phyloP scores from a whole-genome alignment of 2,797 vertebrate genomes.

The Scleropages formosus region DNA sequence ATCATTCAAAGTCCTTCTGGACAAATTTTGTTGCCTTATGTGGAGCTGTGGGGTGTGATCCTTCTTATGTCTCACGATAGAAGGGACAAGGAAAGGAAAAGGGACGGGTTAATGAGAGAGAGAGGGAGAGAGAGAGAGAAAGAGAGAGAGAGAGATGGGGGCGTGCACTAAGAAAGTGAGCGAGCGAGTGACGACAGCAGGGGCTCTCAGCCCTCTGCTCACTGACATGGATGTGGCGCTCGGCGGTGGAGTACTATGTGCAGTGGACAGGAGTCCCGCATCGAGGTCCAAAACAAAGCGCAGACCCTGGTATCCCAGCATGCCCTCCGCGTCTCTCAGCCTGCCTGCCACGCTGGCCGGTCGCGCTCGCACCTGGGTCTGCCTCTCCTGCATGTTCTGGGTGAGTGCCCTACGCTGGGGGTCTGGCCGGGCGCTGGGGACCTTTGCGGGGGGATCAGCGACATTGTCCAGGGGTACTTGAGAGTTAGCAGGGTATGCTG shows the following conservation, averaged over 20 bases:
- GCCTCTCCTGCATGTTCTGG: slow-evolving; percentile 95
- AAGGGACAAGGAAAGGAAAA: not conserved
- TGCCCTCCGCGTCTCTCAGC: slow-evolving; percentile 74
- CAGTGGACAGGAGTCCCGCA: slow-evolving; percentile 42
- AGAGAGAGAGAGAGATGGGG: slow-evolving; percentile 29
- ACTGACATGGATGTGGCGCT: slow-evolving; percentile 60
- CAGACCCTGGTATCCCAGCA: slow-evolving; percentile 43
- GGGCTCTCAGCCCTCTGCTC: slow-evolving; percentile 34
- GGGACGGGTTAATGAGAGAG: not conserved
- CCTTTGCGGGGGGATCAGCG: no score
- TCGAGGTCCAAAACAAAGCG: slow-evolving; percentile 40
- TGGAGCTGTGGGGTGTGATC: no score
- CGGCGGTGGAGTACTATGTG: slow-evolving; percentile 6
- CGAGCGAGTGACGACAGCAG: slow-evolving; percentile 5
- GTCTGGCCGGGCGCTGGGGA: not conserved
- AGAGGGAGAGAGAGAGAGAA: slow-evolving; percentile 32
- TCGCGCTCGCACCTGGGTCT: slow-evolving; percentile 83
- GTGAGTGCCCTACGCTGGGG: slow-evolving; percentile 58
- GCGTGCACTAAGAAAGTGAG: slow-evolving; percentile 42
- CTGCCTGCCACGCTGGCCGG: slow-evolving; percentile 70
- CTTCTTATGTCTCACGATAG: not conserved
- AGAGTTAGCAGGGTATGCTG: no score
- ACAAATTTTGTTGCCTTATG: no score
- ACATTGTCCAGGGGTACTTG: no score
- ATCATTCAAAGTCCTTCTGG: no score